Conservation (phyloP, 2,888 invertebrate species). For the Ischnus inquisitorius region DNA sequence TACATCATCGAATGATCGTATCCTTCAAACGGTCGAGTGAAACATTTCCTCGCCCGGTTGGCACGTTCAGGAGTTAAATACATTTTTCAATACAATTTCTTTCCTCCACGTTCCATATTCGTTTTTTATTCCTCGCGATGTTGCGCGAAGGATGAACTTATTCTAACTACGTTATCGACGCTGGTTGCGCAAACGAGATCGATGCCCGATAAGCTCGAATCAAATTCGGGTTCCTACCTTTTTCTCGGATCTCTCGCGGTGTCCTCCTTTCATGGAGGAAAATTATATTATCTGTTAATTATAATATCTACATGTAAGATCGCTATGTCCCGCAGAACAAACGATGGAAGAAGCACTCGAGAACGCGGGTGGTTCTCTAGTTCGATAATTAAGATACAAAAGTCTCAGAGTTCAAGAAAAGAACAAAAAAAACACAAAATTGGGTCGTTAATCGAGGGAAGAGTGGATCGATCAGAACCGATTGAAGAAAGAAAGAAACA, state of each 20-base stretch:
- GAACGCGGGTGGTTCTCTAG: constrained; percentile 36
- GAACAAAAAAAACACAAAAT: neutral
- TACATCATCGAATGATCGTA: neutral
- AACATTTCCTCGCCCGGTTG: neutral
- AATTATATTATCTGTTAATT: constrained; percentile 46
- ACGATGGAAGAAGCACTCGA: constrained; percentile 67
- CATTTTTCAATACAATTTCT: neutral
- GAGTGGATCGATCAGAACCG: neutral
- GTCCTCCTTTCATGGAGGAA: constrained; percentile 11
- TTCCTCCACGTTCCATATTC: neutral
- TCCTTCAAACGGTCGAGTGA: neutral
- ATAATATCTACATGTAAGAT: constrained; percentile 63
- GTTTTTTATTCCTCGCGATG: neutral
- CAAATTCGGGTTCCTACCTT: constrained; percentile 12
- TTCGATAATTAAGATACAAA: constrained; percentile 20
- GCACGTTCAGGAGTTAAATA: neutral
- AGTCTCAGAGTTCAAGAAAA: constrained; percentile 10
- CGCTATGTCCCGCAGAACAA: constrained; percentile 53
- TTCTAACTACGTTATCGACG: neutral
- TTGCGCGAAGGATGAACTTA: neutral
- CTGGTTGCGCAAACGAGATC: neutral
- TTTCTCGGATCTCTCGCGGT: constrained; percentile 19
- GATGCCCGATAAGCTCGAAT: constrained; percentile 22
- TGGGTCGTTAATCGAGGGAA: neutral
- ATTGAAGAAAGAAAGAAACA: neutral